phyloP scores from a whole-genome alignment of 2,888 invertebrate genomes.

The Caenorhabditis parvicauda region DNA sequence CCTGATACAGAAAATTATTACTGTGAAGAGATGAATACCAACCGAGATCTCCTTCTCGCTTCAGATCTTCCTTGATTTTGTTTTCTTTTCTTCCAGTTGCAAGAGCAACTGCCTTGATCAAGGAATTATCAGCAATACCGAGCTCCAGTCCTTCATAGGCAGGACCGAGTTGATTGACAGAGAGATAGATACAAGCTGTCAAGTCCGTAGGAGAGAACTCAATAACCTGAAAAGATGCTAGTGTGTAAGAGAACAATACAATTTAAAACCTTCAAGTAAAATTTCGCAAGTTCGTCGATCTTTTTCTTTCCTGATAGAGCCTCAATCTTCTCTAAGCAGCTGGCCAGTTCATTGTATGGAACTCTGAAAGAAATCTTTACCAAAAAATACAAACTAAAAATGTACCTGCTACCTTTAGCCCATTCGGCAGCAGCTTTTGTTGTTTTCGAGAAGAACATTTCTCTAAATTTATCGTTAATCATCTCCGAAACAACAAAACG shows the following conservation, averaged over 20 bases:
- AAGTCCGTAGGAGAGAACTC: slow-evolving; percentile 84
- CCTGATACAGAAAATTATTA: slow-evolving; percentile 13
- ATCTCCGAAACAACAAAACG: no score
- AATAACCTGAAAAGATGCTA: slow-evolving; percentile 70
- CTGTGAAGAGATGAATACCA: not conserved
- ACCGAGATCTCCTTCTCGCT: slow-evolving; percentile 82
- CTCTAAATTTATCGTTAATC: no score
- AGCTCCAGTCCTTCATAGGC: slow-evolving; percentile 89
- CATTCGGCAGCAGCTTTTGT: slow-evolving; percentile 15
- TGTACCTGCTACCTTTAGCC: slow-evolving; percentile 21
- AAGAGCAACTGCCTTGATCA: slow-evolving; percentile 73
- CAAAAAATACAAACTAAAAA: not conserved
- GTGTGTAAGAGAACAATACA: not conserved
- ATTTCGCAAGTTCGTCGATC: slow-evolving; percentile 24
- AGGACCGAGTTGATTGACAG: slow-evolving; percentile 91
- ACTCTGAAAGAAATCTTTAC: slow-evolving; percentile 69
- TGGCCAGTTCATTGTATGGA: slow-evolving; percentile 87
- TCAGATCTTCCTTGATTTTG: slow-evolving; percentile 77
- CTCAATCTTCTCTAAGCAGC: slow-evolving; percentile 86
- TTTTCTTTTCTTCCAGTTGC: slow-evolving; percentile 67
- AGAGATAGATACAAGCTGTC: slow-evolving; percentile 84
- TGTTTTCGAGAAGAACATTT: slow-evolving; percentile 29
- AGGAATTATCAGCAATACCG: slow-evolving; percentile 88
- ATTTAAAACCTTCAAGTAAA: slow-evolving; percentile 20
- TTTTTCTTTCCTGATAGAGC: slow-evolving; percentile 65